These are phyloP conservation scores for Nestor notabilis DNA, from an alignment of 2,113 vertebrate species.

Conservation along the genomic window DNA sequence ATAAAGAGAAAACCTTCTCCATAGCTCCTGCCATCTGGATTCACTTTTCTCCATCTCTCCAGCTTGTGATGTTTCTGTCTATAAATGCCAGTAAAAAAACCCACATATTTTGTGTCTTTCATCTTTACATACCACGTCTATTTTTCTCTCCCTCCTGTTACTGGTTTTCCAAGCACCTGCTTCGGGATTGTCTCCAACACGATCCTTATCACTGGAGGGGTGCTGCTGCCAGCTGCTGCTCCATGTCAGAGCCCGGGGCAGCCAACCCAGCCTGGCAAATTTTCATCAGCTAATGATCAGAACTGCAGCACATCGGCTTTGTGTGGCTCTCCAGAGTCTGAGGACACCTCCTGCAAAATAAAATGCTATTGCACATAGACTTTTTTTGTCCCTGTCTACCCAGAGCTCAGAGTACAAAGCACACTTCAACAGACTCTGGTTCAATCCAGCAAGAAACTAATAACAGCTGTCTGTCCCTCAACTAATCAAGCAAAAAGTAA, in stretches of 20 bases:
- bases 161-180: slow-evolving; percentile 1
- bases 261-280: neutral
- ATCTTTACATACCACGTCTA: neutral
- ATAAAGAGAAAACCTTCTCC: neutral
- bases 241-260: rapidly evolving
- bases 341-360: neutral
- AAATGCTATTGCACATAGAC: neutral
- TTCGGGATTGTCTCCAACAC: neutral
- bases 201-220: neutral
- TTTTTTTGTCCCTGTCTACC: neutral
- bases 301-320: neutral
- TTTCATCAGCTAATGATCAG: neutral
- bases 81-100: neutral
- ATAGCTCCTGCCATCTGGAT: slow-evolving; percentile 8
- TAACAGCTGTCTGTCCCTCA: neutral
- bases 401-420: neutral
- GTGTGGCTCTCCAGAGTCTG: neutral
- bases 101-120: neutral
- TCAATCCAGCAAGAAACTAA: neutral
- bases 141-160: neutral
- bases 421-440: neutral
- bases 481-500: neutral
- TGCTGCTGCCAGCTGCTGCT: neutral
- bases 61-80: neutral
- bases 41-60: neutral